These are phyloP conservation scores for Melipona bicolor DNA, from an alignment of 2,888 invertebrate species.

Conservation along the genomic window DNA sequence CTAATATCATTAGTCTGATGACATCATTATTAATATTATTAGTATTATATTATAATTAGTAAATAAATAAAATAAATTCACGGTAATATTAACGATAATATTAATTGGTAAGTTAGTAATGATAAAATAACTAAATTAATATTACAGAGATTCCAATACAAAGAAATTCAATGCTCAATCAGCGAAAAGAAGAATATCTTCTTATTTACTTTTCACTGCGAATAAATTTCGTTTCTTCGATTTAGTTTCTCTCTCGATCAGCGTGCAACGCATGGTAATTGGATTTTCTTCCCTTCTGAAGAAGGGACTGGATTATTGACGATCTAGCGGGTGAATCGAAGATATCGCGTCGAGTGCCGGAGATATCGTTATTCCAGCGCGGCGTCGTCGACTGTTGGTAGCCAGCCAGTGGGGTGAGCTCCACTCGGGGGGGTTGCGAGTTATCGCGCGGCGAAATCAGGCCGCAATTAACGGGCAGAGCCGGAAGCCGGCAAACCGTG, in stretches of 20 bases:
- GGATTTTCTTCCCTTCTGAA: not conserved
- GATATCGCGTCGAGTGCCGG: conserved; percentile 40
- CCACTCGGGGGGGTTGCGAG: conserved; percentile 63
- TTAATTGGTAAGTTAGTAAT: no score
- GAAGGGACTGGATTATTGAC: not conserved
- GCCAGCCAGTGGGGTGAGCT: conserved; percentile 53
- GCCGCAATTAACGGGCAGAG: conserved; percentile 72
- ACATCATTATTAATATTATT: no score
- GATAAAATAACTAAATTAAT: no score
- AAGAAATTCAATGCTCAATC: no score
- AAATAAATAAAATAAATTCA: no score
- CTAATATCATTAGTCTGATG: no score
- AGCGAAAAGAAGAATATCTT: no score
- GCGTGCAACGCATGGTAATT: not conserved
- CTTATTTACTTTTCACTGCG: not conserved
- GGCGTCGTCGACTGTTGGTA: conserved; percentile 56
- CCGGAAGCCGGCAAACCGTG: conserved; percentile 63
- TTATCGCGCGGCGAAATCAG: conserved; percentile 76
- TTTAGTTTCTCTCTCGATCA: not conserved
- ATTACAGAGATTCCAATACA: no score
- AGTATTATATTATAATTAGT: no score
- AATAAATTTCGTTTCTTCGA: not conserved
- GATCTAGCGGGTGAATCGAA: not conserved
- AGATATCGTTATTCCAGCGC: conserved; percentile 59
- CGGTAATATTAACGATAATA: no score